Evolutionary conservation across 2,113 vertebrate genomes (phyloP).

Genomic region (Athene cunicularia): DNA sequence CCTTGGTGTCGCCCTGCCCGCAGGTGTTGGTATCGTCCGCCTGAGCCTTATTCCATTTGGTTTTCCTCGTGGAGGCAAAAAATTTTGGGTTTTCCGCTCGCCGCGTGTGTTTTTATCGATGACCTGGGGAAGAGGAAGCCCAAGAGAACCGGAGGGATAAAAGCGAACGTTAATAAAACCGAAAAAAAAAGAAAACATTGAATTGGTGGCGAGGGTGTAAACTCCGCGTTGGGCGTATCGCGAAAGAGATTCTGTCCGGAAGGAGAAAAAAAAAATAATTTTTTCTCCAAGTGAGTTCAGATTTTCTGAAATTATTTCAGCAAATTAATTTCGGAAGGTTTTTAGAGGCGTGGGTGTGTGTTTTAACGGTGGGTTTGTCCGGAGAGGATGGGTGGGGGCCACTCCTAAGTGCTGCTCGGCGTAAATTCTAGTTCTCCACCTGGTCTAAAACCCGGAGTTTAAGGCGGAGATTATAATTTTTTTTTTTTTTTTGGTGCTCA

Average conservation of each 20-base stretch:
- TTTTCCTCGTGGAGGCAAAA: neutral
- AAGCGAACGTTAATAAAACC: neutral
- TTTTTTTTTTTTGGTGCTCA: no score
- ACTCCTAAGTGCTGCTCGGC: no score
- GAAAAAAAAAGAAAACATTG: neutral
- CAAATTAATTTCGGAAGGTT: neutral
- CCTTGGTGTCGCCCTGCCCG: neutral
- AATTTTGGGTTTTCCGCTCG: no score
- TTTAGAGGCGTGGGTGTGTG: rapidly evolving
- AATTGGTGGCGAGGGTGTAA: neutral
- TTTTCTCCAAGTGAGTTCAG: neutral
- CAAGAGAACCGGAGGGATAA: neutral
- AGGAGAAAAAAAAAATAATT: neutral
- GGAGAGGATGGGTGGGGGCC: neutral
- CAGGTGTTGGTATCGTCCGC: neutral
- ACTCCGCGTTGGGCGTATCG: neutral
- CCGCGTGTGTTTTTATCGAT: neutral
- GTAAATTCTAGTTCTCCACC: no score
- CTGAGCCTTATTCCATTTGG: neutral
- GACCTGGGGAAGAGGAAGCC: neutral
- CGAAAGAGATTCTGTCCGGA: neutral
- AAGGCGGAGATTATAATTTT: no score
- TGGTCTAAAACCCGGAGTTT: no score
- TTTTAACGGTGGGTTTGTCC: neutral
- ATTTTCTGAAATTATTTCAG: neutral